phyloP scores from a whole-genome alignment of 2,113 vertebrate species.

The Cariama cristata region DNA sequence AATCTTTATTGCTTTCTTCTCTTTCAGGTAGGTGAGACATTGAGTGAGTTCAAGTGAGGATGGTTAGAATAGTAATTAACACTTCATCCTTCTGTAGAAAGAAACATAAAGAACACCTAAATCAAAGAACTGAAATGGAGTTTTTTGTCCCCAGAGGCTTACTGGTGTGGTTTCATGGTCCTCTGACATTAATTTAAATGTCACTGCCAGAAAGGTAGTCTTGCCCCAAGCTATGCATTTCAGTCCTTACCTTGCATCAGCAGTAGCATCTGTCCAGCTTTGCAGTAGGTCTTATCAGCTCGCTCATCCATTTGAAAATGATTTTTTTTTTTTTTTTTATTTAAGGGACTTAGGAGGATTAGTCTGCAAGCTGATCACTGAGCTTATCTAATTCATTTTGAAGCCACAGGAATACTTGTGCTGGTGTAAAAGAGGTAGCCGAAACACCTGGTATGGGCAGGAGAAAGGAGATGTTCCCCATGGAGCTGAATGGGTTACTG shows the following conservation, averaged over 20 bases:
- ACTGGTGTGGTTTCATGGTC: constrained; percentile 4
- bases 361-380: constrained; percentile 29
- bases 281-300: constrained; percentile 41
- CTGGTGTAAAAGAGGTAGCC: background rate
- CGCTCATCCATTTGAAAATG: constrained; percentile 20
- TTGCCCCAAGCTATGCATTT: constrained; percentile 23
- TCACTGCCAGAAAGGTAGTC: constrained; percentile 27
- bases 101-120: background rate
- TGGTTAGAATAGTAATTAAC: constrained; percentile 28
- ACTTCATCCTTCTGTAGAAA: background rate
- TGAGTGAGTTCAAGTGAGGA: background rate
- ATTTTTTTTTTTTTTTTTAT: background rate
- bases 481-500: background rate
- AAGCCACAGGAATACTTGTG: background rate
- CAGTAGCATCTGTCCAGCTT: constrained; percentile 43
- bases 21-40: background rate
- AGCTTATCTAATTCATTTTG: constrained; percentile 7
- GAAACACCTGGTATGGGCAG: background rate
- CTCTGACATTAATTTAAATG: constrained; percentile 54
- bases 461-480: background rate
- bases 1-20: background rate
- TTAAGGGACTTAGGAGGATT: background rate
- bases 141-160: background rate
- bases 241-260: constrained; percentile 22
- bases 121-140: constrained; percentile 12